A percentile compares a stretch with the other conserved stretches of the same genome.
phyloP scores from a whole-genome alignment of 2,888 invertebrate species.

The Nomada ruficornis region DNA sequence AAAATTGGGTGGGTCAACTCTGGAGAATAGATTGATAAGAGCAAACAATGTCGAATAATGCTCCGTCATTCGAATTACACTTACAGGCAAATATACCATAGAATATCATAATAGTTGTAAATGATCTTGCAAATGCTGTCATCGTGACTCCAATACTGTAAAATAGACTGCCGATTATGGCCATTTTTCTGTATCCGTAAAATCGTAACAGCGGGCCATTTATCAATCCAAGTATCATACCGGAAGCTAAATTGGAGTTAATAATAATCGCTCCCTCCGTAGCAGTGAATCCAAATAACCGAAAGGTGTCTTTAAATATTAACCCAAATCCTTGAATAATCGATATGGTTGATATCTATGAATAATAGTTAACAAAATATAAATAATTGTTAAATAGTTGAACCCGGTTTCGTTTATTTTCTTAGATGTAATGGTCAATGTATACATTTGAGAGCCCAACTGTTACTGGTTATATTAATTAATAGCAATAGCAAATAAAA shows the following conservation, averaged over 20 bases:
- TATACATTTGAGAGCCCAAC: not conserved
- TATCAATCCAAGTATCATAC: slow-evolving; percentile 88
- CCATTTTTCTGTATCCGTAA: slow-evolving; percentile 89
- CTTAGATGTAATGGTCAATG: not conserved
- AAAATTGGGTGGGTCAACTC: too few relatives aligned
- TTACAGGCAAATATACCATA: slow-evolving; percentile 90
- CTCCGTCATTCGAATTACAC: slow-evolving; percentile 76
- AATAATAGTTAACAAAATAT: not conserved
- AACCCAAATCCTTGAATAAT: slow-evolving; percentile 89
- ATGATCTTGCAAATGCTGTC: slow-evolving; percentile 86
- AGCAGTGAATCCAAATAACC: slow-evolving; percentile 86
- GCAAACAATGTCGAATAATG: not conserved
- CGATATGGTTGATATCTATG: slow-evolving; percentile 85
- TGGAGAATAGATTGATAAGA: too few relatives aligned
- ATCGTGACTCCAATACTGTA: slow-evolving; percentile 87
- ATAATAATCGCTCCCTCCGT: slow-evolving; percentile 88
- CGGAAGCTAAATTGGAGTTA: slow-evolving; percentile 88
- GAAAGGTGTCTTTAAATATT: slow-evolving; percentile 88
- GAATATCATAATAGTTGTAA: slow-evolving; percentile 87
- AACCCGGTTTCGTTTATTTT: too few relatives aligned
- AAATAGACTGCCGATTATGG: slow-evolving; percentile 86
- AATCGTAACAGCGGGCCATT: slow-evolving; percentile 88
- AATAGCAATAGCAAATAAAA: not conserved
- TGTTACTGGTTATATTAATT: not conserved
- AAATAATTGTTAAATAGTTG: not conserved